Percentiles rank a stretch among this genome's conserved stretches.
phyloP scores from a whole-genome alignment of 2,888 invertebrate species.

The Gisinianus flammeolus region DNA sequence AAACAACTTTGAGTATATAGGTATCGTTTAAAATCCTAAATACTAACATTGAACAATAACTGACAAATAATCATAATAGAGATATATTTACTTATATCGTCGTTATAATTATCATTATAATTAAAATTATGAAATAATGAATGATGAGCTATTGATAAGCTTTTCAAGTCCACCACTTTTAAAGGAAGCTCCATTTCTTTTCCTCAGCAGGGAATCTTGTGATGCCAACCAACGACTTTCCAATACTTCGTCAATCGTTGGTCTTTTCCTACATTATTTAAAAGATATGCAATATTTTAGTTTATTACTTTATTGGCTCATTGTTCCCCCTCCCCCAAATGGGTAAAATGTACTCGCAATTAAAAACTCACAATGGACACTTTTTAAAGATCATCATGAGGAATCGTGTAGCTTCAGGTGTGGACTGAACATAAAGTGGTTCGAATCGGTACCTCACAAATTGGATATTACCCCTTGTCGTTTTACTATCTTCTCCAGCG shows the following conservation, averaged over 20 bases:
- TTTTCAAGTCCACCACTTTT: slow-evolving; percentile 40
- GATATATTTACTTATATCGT: background rate
- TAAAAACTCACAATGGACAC: slow-evolving; percentile 76
- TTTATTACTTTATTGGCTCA: background rate
- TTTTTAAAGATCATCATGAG: slow-evolving; percentile 95
- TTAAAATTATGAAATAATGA: slow-evolving; percentile 1
- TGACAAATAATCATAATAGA: background rate
- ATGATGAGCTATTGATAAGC: slow-evolving; percentile 34
- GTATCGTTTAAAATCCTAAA: background rate
- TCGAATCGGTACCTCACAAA: slow-evolving; percentile 93
- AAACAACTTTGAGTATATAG: background rate
- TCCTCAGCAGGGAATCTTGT: slow-evolving; percentile 90
- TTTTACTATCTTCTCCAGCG: slow-evolving; percentile 78
- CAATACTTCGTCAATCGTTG: slow-evolving; percentile 90
- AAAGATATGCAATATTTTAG: background rate
- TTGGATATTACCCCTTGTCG: slow-evolving; percentile 88
- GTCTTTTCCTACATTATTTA: slow-evolving; percentile 75
- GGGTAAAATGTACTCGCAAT: background rate
- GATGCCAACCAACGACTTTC: slow-evolving; percentile 96
- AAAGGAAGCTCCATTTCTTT: slow-evolving; percentile 76
- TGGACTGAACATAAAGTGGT: slow-evolving; percentile 90
- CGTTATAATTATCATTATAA: background rate
- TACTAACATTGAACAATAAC: background rate
- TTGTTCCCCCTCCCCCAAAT: background rate
- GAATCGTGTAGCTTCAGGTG: slow-evolving; percentile 91